Conservation (phyloP, 2,888 invertebrate genomes). For the Camponotus fellah region DNA sequence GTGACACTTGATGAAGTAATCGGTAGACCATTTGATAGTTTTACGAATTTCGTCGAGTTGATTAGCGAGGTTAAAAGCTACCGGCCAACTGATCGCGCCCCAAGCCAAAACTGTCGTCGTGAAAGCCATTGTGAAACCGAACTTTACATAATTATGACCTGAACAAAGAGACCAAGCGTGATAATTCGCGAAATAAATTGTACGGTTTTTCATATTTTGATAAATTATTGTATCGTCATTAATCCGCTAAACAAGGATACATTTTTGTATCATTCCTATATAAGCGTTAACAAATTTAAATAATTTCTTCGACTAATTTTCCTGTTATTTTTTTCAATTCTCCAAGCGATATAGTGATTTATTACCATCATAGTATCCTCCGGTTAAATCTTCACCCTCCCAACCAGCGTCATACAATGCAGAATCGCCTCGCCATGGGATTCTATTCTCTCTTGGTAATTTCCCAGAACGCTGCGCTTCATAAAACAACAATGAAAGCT, state of each 20-base stretch:
- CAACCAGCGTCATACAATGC: constrained; percentile 86
- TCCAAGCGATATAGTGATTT: not conserved
- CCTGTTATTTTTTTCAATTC: not conserved
- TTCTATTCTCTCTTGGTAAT: constrained; percentile 86
- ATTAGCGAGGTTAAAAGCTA: constrained; percentile 86
- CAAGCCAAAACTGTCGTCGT: constrained; percentile 87
- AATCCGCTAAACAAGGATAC: not conserved
- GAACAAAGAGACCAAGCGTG: not conserved
- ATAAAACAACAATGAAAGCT: constrained; percentile 87
- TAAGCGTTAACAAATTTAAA: not conserved
- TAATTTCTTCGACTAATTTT: not conserved
- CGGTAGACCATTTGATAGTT: constrained; percentile 88
- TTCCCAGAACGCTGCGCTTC: constrained; percentile 88
- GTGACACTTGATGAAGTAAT: constrained; percentile 89
- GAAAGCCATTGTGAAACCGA: constrained; percentile 88
- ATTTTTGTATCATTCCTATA: not conserved
- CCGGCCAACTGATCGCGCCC: constrained; percentile 87
- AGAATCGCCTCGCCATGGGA: constrained; percentile 87
- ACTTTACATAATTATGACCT: constrained; percentile 88
- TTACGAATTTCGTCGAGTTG: constrained; percentile 86
- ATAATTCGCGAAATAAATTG: not conserved
- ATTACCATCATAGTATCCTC: constrained; percentile 88
- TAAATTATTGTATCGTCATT: not conserved
- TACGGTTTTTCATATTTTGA: not conserved
- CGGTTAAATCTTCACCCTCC: constrained; percentile 87